phyloP scores from a whole-genome alignment of 2,797 vertebrate species.

The Gallirallus australis region DNA sequence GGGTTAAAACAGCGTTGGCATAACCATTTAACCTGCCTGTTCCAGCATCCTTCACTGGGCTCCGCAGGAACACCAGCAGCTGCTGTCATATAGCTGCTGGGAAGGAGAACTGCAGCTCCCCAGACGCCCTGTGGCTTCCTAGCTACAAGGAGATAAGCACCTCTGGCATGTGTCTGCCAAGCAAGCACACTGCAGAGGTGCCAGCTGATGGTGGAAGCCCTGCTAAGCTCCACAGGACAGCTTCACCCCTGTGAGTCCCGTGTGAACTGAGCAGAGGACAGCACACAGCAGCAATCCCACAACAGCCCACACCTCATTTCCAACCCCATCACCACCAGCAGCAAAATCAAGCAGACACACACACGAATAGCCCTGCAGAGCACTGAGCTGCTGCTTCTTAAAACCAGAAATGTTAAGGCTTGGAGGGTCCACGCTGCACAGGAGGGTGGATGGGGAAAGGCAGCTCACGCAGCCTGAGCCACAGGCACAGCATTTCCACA shows the following conservation, averaged over 20 bases:
- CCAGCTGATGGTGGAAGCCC: background rate
- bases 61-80: background rate
- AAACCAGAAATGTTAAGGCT: no score
- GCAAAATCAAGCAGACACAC: background rate
- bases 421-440: background rate
- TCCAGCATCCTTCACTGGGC: background rate
- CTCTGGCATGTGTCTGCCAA: background rate
- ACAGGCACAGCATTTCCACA: background rate
- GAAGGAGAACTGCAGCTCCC: background rate
- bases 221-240: background rate
- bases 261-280: rapidly evolving
- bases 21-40: background rate
- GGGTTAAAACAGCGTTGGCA: background rate
- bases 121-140: background rate
- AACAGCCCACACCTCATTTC: background rate
- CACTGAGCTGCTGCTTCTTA: background rate
- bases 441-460: background rate
- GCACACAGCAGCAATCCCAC: background rate
- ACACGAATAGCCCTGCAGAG: background rate
- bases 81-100: rapidly evolving
- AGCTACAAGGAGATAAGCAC: background rate
- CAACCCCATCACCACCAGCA: background rate
- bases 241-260: background rate
- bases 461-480: background rate
- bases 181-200: background rate